phyloP scores from a whole-genome alignment of 2,113 vertebrate genomes.

The Notechis scutatus region DNA sequence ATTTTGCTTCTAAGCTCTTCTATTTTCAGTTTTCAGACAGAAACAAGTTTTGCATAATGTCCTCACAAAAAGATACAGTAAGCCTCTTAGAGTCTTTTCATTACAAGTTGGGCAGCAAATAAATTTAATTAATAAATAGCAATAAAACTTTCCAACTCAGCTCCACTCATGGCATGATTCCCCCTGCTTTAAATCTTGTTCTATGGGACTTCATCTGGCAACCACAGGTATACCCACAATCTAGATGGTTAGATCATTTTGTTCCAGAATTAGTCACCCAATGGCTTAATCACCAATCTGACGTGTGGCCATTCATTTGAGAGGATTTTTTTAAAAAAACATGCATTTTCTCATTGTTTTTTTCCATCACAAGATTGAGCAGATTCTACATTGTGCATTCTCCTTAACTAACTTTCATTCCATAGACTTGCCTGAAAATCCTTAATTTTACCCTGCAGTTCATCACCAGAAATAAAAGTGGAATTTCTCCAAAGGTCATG shows the following conservation, averaged over 20 bases:
- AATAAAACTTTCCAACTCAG: not conserved
- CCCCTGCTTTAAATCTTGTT: not conserved
- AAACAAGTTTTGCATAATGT: not conserved
- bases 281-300: not conserved
- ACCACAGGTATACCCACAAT: not conserved
- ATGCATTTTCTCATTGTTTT: not conserved
- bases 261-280: not conserved
- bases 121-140: not conserved
- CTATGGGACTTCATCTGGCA: not conserved
- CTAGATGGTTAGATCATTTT: not conserved
- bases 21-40: not conserved
- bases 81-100: too few species aligned
- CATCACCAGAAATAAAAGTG: constrained; percentile 37
- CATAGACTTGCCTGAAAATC: constrained; percentile 32
- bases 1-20: not conserved
- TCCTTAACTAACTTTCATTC: not conserved
- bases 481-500: constrained; percentile 57
- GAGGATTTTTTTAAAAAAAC: not conserved
- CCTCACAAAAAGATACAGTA: not conserved
- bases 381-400: not conserved
- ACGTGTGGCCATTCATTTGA: not conserved
- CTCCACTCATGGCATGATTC: not conserved
- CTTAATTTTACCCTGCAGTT: constrained; percentile 38
- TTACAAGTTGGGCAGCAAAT: too few species aligned
- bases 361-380: not conserved